These are phyloP conservation scores for Fragum sueziense DNA, from an alignment of 2,888 invertebrate genomes.

Conservation along the genomic window DNA sequence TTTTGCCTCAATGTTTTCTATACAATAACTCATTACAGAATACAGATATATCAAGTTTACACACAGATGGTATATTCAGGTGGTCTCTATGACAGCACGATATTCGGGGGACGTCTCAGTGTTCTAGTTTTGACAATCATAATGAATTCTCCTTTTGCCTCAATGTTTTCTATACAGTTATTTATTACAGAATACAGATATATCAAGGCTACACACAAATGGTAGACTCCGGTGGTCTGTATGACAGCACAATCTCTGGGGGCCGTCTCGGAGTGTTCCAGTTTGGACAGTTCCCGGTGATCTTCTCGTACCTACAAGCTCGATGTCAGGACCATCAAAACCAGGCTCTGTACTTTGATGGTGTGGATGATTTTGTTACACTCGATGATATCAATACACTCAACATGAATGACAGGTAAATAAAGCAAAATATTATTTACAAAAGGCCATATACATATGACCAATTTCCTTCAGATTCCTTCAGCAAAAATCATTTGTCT, in stretches of 20 bases:
- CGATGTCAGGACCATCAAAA: slow-evolving; percentile 67
- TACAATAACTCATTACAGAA: no score
- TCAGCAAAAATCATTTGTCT: no score
- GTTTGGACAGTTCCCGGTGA: slow-evolving; percentile 65
- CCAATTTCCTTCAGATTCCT: no score
- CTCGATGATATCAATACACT: slow-evolving; percentile 50
- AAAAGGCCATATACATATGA: no score
- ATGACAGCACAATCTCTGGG: slow-evolving; percentile 72
- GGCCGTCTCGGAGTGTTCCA: slow-evolving; percentile 73
- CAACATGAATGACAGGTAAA: slow-evolving; percentile 49
- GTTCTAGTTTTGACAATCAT: slow-evolving; percentile 68
- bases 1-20: no score
- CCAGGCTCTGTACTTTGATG: slow-evolving; percentile 72
- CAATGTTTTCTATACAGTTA: neutral
- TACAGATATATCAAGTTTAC: slow-evolving; percentile 65
- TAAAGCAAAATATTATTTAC: no score
- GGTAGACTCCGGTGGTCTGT: slow-evolving; percentile 72
- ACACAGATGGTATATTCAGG: slow-evolving; percentile 72
- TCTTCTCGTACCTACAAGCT: slow-evolving; percentile 70
- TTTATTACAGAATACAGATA: slow-evolving; percentile 61
- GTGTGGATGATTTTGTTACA: slow-evolving; percentile 68
- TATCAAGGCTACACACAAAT: slow-evolving; percentile 64
- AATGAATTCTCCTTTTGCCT: no score
- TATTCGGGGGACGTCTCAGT: slow-evolving; percentile 72
- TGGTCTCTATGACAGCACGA: slow-evolving; percentile 69